These are phyloP conservation scores for Coenonympha arcania DNA, from an alignment of 2,888 invertebrate genomes.

Conservation along the genomic window DNA sequence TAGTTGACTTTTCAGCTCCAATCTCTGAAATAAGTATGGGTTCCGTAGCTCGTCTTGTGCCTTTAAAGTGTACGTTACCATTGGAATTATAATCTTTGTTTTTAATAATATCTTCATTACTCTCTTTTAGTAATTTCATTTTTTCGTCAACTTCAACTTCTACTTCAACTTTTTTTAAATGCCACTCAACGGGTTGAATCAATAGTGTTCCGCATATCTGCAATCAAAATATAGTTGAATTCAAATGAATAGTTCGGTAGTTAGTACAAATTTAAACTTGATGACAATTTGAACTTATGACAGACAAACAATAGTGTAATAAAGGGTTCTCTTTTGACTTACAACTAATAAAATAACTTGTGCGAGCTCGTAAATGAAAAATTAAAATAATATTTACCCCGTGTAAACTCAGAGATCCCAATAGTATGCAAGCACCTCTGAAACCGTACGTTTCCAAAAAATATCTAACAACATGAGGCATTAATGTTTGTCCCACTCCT, in stretches of 20 bases:
- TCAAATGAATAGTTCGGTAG: too few relatives aligned
- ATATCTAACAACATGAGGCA: slow-evolving; percentile 80
- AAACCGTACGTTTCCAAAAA: slow-evolving; percentile 79
- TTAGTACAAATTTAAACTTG: too few relatives aligned
- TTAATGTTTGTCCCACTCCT: slow-evolving; percentile 81
- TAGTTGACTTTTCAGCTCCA: slow-evolving; percentile 31
- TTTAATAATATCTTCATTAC: slow-evolving; percentile 43
- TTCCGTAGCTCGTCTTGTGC: slow-evolving; percentile 30
- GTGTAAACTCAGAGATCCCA: slow-evolving; percentile 77
- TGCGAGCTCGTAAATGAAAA: too few relatives aligned
- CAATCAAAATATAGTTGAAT: slow-evolving; percentile 25
- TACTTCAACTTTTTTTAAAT: slow-evolving; percentile 62
- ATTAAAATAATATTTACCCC: slow-evolving; percentile 78
- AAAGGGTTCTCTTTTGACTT: too few relatives aligned
- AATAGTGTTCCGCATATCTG: slow-evolving; percentile 74
- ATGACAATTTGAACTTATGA: too few relatives aligned
- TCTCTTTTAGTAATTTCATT: slow-evolving; percentile 47
- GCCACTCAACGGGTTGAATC: slow-evolving; percentile 76
- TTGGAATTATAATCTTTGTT: slow-evolving; percentile 43
- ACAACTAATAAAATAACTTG: too few relatives aligned
- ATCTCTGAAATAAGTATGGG: slow-evolving; percentile 30
- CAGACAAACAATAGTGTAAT: too few relatives aligned
- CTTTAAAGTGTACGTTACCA: slow-evolving; percentile 27
- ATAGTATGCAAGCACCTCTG: slow-evolving; percentile 76
- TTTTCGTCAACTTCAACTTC: slow-evolving; percentile 56